These are phyloP conservation scores for Xylocopa sonorina DNA, from an alignment of 1,140 invertebrate genomes.

Conservation along the genomic window DNA sequence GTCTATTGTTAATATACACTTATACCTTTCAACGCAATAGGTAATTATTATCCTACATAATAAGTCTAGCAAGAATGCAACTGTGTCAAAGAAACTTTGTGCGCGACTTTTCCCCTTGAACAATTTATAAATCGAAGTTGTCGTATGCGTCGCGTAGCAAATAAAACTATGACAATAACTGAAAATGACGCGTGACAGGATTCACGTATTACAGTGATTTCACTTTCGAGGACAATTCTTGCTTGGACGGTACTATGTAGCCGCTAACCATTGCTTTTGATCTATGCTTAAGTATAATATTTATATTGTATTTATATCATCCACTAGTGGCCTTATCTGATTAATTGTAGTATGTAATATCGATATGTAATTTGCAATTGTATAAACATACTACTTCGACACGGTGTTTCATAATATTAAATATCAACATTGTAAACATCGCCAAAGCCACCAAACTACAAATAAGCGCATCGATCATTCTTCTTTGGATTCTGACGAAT, in stretches of 20 bases:
- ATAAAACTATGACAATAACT: conserved; percentile 66
- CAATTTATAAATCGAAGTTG: background rate
- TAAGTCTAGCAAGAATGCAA: conserved; percentile 47
- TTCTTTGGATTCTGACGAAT: conserved; percentile 37
- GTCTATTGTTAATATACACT: conserved; percentile 64
- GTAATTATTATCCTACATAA: conserved; percentile 51
- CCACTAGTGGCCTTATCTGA: conserved; percentile 82
- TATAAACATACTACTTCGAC: conserved; percentile 66
- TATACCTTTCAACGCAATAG: conserved; percentile 61
- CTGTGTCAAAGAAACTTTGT: conserved; percentile 45
- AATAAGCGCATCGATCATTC: conserved; percentile 15
- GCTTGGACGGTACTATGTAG: conserved; percentile 60
- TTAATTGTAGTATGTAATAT: conserved; percentile 75
- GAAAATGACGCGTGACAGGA: conserved; percentile 33
- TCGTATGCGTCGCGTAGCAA: conserved; percentile 45
- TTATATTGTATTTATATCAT: conserved; percentile 80
- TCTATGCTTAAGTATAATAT: conserved; percentile 75
- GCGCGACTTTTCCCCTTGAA: background rate
- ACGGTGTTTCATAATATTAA: conserved; percentile 66
- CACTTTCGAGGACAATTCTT: conserved; percentile 37
- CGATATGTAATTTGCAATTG: conserved; percentile 71
- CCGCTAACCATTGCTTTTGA: conserved; percentile 70
- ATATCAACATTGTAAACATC: conserved; percentile 38
- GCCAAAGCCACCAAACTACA: conserved; percentile 42
- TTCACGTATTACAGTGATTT: conserved; percentile 29